Evolutionary conservation across 2,797 vertebrate species (phyloP).

Genomic region (Pangasius macronema): DNA sequence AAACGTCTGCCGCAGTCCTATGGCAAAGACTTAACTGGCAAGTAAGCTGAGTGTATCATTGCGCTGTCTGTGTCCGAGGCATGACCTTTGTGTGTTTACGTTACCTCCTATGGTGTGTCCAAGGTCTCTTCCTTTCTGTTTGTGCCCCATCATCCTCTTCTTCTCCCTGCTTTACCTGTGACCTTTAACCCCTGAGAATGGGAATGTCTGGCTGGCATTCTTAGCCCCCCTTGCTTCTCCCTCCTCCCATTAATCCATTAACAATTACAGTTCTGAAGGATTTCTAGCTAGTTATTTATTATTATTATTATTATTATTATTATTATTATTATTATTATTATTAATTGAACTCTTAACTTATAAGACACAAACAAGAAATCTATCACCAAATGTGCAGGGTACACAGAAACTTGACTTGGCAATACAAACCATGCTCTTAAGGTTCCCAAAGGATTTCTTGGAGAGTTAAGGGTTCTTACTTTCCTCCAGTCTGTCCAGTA

Average conservation of each 20-base stretch:
- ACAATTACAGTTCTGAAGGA: background rate
- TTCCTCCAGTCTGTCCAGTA: background rate
- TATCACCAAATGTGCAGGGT: background rate
- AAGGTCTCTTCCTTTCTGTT: slow-evolving; percentile 51
- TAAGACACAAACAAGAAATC: background rate
- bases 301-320: background rate
- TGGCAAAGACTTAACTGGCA: slow-evolving; percentile 81
- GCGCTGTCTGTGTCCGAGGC: slow-evolving; percentile 65
- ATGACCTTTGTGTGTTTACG: slow-evolving; percentile 65
- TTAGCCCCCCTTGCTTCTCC: background rate
- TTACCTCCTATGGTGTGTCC: slow-evolving; percentile 58
- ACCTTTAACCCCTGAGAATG: slow-evolving; percentile 65
- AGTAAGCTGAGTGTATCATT: slow-evolving; percentile 75
- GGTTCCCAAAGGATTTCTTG: background rate
- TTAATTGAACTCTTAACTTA: background rate
- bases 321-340: background rate
- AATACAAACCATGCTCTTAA: background rate
- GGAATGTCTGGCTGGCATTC: slow-evolving; percentile 67
- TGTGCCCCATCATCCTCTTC: slow-evolving; percentile 62
- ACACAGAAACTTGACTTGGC: background rate
- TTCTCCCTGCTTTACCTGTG: slow-evolving; percentile 58
- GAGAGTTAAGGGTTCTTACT: background rate
- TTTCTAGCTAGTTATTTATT: background rate
- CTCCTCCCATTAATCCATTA: slow-evolving; percentile 1
- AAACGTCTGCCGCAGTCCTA: slow-evolving; percentile 73